Evolutionary conservation across 2,113 vertebrate species (phyloP).

Genomic region (Nesospiza acunhae): DNA sequence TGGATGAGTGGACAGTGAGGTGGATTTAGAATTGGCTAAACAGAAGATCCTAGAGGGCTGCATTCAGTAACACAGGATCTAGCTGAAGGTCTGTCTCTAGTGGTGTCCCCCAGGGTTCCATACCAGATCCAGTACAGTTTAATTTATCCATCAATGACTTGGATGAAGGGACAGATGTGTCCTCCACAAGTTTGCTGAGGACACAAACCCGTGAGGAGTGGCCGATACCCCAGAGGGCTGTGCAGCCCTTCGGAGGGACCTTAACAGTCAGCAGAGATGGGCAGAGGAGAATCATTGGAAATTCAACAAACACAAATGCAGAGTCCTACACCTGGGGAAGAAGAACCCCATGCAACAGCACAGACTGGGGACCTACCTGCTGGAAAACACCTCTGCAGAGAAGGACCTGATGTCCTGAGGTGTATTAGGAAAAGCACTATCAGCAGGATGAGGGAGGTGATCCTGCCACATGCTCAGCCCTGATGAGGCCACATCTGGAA

Average conservation of each 20-base stretch:
- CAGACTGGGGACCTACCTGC: accelerated
- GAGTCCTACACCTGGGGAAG: neutral
- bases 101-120: neutral
- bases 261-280: neutral
- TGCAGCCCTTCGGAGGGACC: neutral
- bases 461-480: neutral
- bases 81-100: neutral
- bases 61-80: neutral
- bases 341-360: accelerated
- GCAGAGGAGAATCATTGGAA: neutral
- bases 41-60: neutral
- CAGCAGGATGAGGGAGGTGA: neutral
- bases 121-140: neutral
- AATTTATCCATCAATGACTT: neutral
- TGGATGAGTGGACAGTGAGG: neutral
- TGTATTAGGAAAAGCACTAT: neutral
- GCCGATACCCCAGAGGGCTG: accelerated
- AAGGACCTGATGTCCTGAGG: too few species aligned
- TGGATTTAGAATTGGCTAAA: neutral
- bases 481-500: neutral
- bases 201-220: neutral
- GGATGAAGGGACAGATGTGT: neutral
- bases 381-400: accelerated
- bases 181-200: neutral
- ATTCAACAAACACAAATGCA: neutral